phyloP scores from a whole-genome alignment of 2,888 invertebrate species.

The Pterobdella sp. region DNA sequence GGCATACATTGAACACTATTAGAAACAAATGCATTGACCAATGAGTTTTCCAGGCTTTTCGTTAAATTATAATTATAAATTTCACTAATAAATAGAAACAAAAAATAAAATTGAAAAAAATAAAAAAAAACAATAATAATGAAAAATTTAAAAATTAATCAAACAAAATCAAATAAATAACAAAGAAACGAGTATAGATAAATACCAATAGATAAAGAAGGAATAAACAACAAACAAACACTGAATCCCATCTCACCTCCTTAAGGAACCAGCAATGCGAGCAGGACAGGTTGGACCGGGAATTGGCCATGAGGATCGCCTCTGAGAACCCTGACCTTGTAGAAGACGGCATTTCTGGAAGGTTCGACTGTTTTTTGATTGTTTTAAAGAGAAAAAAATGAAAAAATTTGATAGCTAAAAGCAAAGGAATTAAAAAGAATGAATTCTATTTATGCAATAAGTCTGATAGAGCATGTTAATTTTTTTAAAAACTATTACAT shows the following conservation, averaged over 20 bases:
- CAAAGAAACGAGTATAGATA: too few relatives aligned
- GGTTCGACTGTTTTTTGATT: not conserved
- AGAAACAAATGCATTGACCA: too few relatives aligned
- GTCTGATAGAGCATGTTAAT: not conserved
- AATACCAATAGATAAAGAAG: too few relatives aligned
- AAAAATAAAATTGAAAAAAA: too few relatives aligned
- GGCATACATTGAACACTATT: too few relatives aligned
- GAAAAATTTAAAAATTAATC: too few relatives aligned
- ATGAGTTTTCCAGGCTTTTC: too few relatives aligned
- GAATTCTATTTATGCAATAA: not conserved
- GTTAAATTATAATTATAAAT: too few relatives aligned
- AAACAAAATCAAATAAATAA: too few relatives aligned
- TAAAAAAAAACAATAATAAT: too few relatives aligned
- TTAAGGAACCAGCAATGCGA: constrained; percentile 63
- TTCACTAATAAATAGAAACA: too few relatives aligned
- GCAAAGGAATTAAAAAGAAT: not conserved
- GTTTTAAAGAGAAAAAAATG: not conserved
- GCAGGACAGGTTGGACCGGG: constrained; percentile 87
- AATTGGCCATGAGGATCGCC: constrained; percentile 83
- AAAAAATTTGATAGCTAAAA: not conserved
- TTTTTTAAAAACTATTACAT: not conserved
- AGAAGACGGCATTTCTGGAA: constrained; percentile 44
- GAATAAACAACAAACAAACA: not conserved
- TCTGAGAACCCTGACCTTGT: constrained; percentile 57
- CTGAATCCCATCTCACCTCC: not conserved